A percentile compares a stretch with the other conserved stretches of the same genome.
Evolutionary conservation across 2,888 invertebrate genomes (phyloP).

Genomic region (Archaeoteleia sp.): DNA sequence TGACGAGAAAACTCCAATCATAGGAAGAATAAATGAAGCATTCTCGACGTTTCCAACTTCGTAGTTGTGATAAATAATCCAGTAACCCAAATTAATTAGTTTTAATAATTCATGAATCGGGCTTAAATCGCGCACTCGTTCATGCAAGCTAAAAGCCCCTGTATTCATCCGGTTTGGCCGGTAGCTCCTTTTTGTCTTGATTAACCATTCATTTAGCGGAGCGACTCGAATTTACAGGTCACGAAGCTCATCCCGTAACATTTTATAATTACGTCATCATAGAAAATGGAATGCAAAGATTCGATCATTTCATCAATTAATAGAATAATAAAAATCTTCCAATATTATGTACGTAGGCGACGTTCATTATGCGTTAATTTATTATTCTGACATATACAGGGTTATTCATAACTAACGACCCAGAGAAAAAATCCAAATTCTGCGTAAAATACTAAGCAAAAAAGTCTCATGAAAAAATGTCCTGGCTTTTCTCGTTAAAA

Average conservation of each 20-base stretch:
- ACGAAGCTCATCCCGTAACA: conserved; percentile 46
- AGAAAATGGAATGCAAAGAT: conserved; percentile 37
- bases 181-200: conserved; percentile 52
- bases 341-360: conserved; percentile 14
- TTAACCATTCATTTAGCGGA: conserved; percentile 50
- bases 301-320: conserved; percentile 32
- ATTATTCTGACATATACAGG: too few species aligned
- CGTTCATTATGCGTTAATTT: neutral
- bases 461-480: too few species aligned
- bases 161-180: conserved; percentile 44
- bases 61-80: conserved; percentile 54
- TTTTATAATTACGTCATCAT: conserved; percentile 49
- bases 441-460: too few species aligned
- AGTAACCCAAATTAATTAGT: conserved; percentile 65
- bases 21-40: conserved; percentile 29
- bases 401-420: too few species aligned
- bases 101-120: conserved; percentile 66
- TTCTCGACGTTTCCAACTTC: conserved; percentile 32
- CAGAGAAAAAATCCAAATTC: too few species aligned
- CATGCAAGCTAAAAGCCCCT: conserved; percentile 43
- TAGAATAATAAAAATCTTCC: conserved; percentile 25
- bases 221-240: conserved; percentile 51
- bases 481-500: too few species aligned
- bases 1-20: conserved; percentile 25
- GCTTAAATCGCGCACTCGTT: conserved; percentile 47